Evolutionary conservation across 2,797 vertebrate species (phyloP).

Genomic region (Microctenopoma stevenorrisi): DNA sequence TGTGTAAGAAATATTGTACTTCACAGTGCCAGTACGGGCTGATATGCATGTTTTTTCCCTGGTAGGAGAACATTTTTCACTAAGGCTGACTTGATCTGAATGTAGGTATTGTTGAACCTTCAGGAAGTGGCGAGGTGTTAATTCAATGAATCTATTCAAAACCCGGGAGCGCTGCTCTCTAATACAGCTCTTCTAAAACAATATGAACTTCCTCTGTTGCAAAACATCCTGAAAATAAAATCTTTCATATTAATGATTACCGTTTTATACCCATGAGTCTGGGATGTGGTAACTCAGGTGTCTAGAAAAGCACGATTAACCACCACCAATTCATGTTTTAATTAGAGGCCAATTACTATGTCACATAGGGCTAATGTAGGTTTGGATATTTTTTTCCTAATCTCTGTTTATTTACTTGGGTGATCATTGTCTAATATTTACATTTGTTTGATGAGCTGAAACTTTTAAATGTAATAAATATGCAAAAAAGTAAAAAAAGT

Average conservation of each 20-base stretch:
- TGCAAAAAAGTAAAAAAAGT: no score
- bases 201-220: background rate
- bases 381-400: no score
- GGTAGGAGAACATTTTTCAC: slow-evolving; percentile 18
- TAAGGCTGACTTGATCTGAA: slow-evolving; percentile 38
- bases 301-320: no score
- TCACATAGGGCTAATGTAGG: no score
- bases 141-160: slow-evolving; percentile 20
- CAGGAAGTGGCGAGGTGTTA: slow-evolving; percentile 13
- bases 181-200: slow-evolving; percentile 4
- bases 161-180: background rate
- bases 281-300: no score
- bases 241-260: background rate
- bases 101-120: slow-evolving; percentile 36
- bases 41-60: slow-evolving; percentile 8
- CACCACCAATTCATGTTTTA: no score
- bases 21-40: slow-evolving; percentile 1
- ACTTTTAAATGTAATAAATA: no score
- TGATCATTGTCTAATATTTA: no score
- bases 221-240: slow-evolving; percentile 4
- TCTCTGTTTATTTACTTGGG: no score
- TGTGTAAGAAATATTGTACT: slow-evolving; percentile 8
- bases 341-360: no score
- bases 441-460: no score
- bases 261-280: background rate